Evolutionary conservation across 2,113 vertebrate species (phyloP), one percentile per base, ranked within the genome.

Genomic region (Natator depressus): DNA sequence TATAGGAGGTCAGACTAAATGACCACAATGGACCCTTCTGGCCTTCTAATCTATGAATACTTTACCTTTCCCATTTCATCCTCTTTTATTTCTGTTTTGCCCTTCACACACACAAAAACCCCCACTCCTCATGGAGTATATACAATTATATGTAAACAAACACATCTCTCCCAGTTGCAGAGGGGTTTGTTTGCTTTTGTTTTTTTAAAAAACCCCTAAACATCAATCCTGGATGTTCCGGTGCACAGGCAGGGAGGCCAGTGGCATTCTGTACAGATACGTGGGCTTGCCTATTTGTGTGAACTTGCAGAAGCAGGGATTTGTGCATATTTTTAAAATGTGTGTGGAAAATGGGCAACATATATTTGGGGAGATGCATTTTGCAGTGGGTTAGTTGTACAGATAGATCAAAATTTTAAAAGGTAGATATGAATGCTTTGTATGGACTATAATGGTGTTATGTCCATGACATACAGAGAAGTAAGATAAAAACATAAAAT

Each of bases 61-160:
- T 81, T 85, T 47, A 10, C 86, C 91, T 95, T 83, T 93, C 79
- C 85, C 57, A 50, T 92, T 96, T 95, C 51, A 47, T 8, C 7
- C 10, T 82, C 89, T 90, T 84, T 86, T 46, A 53, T 3, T 5
- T 29, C n/a, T 35, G 1, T 57, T 92, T 94, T 89, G 5, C 38
- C 91, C 89, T 65, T 65, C 80, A 9, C 75, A n/a, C 25, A 72
- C 29, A 35, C 38, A 38, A 1, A 22, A 42, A 42, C 2, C 42
- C 42, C 5, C 57, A 8, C 10, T 31, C 79, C 76, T 91, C 19
- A 47, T 78, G 57, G 80, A 88, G 19, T 53, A 53, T 53, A 53
- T 38, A 72, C 65, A 38, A 20, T 72, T 72, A 72, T 35, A 72
- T 72, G 19, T 20, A n/a, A 72, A n/a, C 16, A 72, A 72, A 38